Evolutionary conservation across 2,888 invertebrate genomes (phyloP), one percentile per base, ranked within the genome.

Genomic region (Drosophila picticornis): DNA sequence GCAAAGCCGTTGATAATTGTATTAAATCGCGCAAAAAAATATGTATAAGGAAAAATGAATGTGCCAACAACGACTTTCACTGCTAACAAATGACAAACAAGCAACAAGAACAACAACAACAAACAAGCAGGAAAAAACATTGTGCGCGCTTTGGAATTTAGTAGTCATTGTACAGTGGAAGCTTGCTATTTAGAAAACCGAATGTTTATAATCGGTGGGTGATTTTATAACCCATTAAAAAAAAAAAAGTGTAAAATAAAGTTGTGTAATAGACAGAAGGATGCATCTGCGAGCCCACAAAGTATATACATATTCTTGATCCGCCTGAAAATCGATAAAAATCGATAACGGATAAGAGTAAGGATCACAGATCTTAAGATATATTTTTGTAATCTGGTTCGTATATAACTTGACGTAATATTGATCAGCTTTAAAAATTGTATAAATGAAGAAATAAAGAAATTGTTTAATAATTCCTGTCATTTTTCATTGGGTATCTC

Each of bases 41-140:
- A 52, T 6, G 22, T 11, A 19, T 16, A 25, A 22, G 19, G 25
- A 63, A 56, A 64, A 73, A 46, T 56, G 51, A 89, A 87, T 81
- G 82, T 65, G 67, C 68, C 67, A 67, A 58, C 69, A 64, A 70
- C 84, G 74, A 88, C 90, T 84, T 84, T 88, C 88, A 84, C 90
- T 89, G 77, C 56, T 60, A 19, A 63, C 63, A 80, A 86, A 77
- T 80, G 79, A 83, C 86, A 84, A 69, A 40, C 53, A 51, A 31
- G 22, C 56, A 43, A 38, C 57, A 55, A 53, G 9, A 36, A 32
- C 9, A 52, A 38, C 38, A 66, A 43, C 43, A 59, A 29, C 51
- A 77, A n/a, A 58, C 72, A 77, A 40, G 67, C 64, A 56, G 63
- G 27, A 65, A 81, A 77, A 64, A 61, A 57, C 43, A 38, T 38